Evolutionary conservation across 2,888 invertebrate genomes (phyloP), one percentile per base, ranked within the genome.

Genomic region (Ormyrus pomaceus): DNA sequence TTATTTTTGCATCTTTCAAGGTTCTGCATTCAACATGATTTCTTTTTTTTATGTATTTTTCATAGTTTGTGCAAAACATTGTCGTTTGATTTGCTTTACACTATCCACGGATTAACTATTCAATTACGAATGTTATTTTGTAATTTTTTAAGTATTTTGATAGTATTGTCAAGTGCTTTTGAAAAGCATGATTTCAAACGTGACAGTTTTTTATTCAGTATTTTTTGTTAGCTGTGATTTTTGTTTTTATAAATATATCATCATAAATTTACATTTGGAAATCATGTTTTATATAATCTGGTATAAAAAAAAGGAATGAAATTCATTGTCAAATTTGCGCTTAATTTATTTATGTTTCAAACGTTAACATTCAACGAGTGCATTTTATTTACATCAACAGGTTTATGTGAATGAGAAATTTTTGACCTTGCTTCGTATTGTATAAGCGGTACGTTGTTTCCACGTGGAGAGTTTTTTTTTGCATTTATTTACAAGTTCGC

Each of bases 191-290:
- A 19, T 73, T 34, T 34, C 34, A 34, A 34, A 34, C 34, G 64
- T 53, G 45, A 51, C 59, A 56, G 13, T 0, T 59, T 65, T 66
- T 71, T 69, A 4, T 45, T 71, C 72, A 66, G 66, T 72, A 78
- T 68, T 78, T 58, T 66, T 48, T 59, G n/a, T 50, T 59, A 53
- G 11, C 66, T 72, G 62, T 71, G 65, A 71, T 77, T 19, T 69
- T 77, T 61, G 62, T 50, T 34, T 3, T 69, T 51, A 55, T 65
- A 19, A 65, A n/a, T 48, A 50, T 46, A n/a, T 56, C 9, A 50
- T 66, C n/a, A 19, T 8, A 9, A 51, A 65, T 55, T 74, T 19
- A 50, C 56, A 74, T 13, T 50, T 34, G 34, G 34, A 34, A 34
- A 34, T 34, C 4, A 34, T 34, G 34, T 34, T 34, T 34, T 34